A percentile compares a stretch with the other conserved stretches of the same genome.
Conservation (phyloP, 2,888 invertebrate species). For the Chymomyza caudatula region DNA sequence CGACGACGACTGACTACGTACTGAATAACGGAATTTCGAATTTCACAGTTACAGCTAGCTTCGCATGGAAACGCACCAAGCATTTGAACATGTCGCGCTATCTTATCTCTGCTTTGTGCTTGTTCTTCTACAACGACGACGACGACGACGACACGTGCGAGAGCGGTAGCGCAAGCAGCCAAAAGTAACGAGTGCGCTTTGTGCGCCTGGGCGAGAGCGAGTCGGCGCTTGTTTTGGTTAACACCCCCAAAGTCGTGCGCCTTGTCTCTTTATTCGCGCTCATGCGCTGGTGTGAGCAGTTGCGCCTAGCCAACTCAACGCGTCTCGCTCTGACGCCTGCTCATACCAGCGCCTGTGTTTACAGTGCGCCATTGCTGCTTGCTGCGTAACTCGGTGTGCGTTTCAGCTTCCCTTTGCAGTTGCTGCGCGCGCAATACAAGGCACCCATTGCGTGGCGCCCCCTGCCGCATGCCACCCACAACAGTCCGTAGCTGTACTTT, state of each 20-base stretch:
- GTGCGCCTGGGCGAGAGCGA: constrained; percentile 24
- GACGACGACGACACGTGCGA: too few relatives aligned
- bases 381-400: background rate
- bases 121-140: too few relatives aligned
- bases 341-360: too few relatives aligned
- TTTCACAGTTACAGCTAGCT: constrained; percentile 50
- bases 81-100: constrained; percentile 30
- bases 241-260: constrained; percentile 53
- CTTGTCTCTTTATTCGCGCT: constrained; percentile 13
- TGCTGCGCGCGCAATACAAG: constrained; percentile 1
- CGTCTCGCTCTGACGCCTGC: constrained; percentile 7
- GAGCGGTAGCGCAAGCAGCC: constrained; percentile 29
- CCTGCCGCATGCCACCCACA: background rate
- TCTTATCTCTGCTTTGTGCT: constrained; percentile 39
- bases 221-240: constrained; percentile 37
- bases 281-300: constrained; percentile 1
- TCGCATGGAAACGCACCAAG: constrained; percentile 27
- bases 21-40: constrained; percentile 58
- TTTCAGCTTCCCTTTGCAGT: constrained; percentile 21
- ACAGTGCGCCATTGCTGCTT: constrained; percentile 6
- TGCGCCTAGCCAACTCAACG: background rate
- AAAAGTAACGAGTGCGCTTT: constrained; percentile 44
- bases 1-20: constrained; percentile 40
- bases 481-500: background rate
- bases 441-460: too few relatives aligned